Percentiles rank a stretch among this genome's conserved stretches.
phyloP scores from a whole-genome alignment of 2,113 vertebrate species.

The Malurus elegans region DNA sequence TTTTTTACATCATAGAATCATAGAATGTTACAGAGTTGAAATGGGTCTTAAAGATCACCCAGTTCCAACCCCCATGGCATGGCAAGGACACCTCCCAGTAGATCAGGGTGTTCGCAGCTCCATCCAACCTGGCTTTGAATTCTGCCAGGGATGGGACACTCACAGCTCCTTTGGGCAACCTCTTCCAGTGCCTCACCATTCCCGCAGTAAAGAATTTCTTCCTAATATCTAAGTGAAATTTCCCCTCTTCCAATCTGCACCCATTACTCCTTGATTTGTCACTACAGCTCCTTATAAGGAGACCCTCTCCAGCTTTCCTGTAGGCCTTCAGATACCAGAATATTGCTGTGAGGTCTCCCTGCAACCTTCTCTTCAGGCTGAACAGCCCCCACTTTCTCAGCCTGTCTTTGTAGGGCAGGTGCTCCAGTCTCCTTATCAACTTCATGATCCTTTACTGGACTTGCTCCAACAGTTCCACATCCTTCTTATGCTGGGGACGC shows the following conservation, averaged over 20 bases:
- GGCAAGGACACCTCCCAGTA: not conserved
- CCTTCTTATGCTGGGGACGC: not conserved
- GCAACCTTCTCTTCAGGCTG: not conserved
- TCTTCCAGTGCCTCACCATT: not conserved
- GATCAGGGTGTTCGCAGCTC: not conserved
- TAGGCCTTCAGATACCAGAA: not conserved
- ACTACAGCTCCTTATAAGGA: not conserved
- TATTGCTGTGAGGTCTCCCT: not conserved
- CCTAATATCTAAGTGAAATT: not conserved
- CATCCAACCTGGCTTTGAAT: no score
- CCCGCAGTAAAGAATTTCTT: not conserved
- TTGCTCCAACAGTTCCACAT: not conserved
- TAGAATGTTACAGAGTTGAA: not conserved
- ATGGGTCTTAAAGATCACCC: not conserved
- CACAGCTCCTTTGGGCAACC: not conserved
- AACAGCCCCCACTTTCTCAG: not conserved
- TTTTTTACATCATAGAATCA: not conserved
- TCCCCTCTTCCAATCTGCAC: not conserved
- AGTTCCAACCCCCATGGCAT: accelerated
- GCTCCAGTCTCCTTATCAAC: not conserved
- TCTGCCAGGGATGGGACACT: not conserved
- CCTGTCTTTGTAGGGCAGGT: not conserved
- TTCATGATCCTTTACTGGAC: not conserved
- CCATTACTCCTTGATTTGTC: not conserved
- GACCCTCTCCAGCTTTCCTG: not conserved